A percentile compares a stretch with the other conserved stretches of the same genome.
Evolutionary conservation across 2,888 invertebrate genomes (phyloP).

Genomic region (Yponomeuta evonymella): DNA sequence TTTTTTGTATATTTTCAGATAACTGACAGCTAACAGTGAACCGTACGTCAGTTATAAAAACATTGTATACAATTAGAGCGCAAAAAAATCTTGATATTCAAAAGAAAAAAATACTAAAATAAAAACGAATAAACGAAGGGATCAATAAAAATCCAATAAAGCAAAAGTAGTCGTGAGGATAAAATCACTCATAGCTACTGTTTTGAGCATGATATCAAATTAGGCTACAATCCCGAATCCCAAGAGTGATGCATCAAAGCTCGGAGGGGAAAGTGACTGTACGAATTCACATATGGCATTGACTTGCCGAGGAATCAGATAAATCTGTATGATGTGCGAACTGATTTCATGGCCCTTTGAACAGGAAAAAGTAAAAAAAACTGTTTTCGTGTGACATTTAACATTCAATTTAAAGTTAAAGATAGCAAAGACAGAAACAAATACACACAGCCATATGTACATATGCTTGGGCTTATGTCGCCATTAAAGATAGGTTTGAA

Average conservation of each 20-base stretch:
- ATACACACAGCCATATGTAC: too few species aligned
- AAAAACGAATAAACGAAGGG: not conserved
- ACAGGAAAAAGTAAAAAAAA: slow-evolving; percentile 16
- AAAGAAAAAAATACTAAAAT: not conserved
- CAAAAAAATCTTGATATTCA: not conserved
- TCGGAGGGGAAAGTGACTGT: slow-evolving; percentile 21
- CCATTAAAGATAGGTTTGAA: too few species aligned
- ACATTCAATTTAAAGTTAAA: too few species aligned
- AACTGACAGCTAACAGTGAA: too few species aligned
- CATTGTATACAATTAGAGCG: too few species aligned
- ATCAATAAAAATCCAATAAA: slow-evolving; percentile 12
- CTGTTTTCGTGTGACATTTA: not conserved
- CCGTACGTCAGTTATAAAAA: too few species aligned
- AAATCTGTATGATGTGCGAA: slow-evolving; percentile 19
- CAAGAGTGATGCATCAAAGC: slow-evolving; percentile 48
- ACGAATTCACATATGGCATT: slow-evolving; percentile 9
- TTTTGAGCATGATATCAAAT: slow-evolving; percentile 49
- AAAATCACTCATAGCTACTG: slow-evolving; percentile 22
- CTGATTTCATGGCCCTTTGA: slow-evolving; percentile 23
- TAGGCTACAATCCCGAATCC: slow-evolving; percentile 41
- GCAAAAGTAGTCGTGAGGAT: not conserved
- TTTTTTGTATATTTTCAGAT: too few species aligned
- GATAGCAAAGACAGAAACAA: too few species aligned
- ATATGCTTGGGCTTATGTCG: too few species aligned
- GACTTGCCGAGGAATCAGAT: not conserved